Base-by-base conservation (phyloP, 1,140 invertebrate genomes). In the Zaprionus kolodkinae region DNA sequence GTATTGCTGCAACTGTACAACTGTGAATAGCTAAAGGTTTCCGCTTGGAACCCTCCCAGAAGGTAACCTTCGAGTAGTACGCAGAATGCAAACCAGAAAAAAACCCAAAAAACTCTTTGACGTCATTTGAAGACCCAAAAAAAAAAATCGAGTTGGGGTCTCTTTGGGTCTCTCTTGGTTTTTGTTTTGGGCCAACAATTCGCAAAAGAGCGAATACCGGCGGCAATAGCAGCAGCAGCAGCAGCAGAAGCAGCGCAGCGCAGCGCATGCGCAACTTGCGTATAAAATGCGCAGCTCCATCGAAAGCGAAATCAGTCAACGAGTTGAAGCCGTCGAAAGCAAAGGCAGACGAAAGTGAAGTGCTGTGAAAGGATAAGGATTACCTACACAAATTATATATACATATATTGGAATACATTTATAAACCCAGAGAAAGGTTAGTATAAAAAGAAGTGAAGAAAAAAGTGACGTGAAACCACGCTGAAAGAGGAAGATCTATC, bases 281-380 rank as follows among this genome's bases (percentile, higher is more conserved):
- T 91, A 91, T 91, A 91, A 91, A 91, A 83, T 65, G 71, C 65
- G 67, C 69, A 45, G 81, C 68, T 33, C 72, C n/a, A 74, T 67
- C 56, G 78, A 91, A 91, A 91, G 81, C 89, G 68, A 91, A 83
- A 91, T 89, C 89, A 91, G 89, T 89, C 40, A 86, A 91, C 76
- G 76, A 91, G 68, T 71, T 74, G n/a, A 45, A 45, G 79, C 71
- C 68, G 74, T 75, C 76, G 75, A 91, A 81, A 79, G 74, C 66
- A 55, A 25, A 11, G 11, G 52, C 59, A 63, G 38, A 48, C 38
- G 52, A 57, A 50, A 73, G 81, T 81, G 78, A 50, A 73, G 81
- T 81, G 78, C 7, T 72, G 84, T 88, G 84, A 88, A 85, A 89
- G 86, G 85, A 89, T 81, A 36, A 62, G 5, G 36, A 77, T 57